phyloP scores from a whole-genome alignment of 2,113 vertebrate genomes.

The Rhombomys opimus region DNA sequence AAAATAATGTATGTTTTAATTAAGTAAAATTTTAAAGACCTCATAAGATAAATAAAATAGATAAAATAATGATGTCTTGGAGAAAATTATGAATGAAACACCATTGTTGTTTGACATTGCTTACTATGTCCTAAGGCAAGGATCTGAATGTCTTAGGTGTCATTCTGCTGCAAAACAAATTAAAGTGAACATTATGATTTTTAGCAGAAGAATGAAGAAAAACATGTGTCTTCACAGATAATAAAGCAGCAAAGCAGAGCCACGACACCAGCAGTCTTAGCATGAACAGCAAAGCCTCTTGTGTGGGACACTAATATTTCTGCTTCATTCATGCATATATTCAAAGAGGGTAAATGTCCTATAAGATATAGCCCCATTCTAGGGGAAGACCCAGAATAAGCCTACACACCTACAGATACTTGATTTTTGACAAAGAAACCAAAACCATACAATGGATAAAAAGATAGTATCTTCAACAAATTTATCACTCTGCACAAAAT shows the following conservation, averaged over 20 bases:
- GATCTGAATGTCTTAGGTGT: background rate
- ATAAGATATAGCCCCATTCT: background rate
- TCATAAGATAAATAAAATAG: background rate
- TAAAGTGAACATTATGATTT: background rate
- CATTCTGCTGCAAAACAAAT: background rate
- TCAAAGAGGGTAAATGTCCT: background rate
- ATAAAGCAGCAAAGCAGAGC: background rate
- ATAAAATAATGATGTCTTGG: background rate
- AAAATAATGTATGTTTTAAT: background rate
- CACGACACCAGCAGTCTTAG: background rate
- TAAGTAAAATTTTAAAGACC: background rate
- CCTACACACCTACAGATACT: no score
- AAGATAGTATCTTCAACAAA: no score
- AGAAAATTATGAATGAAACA: slow-evolving; percentile 1
- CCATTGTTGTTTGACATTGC: background rate
- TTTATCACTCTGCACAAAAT: no score
- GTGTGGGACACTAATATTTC: no score
- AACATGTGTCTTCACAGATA: background rate
- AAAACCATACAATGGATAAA: no score
- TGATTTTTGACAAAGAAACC: no score
- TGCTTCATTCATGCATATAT: background rate
- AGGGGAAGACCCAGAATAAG: no score
- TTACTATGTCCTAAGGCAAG: background rate
- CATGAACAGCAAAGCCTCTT: background rate
- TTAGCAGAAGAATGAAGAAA: background rate